Conservation (phyloP, 2,888 invertebrate species). For the Aspidiotus destructor region DNA sequence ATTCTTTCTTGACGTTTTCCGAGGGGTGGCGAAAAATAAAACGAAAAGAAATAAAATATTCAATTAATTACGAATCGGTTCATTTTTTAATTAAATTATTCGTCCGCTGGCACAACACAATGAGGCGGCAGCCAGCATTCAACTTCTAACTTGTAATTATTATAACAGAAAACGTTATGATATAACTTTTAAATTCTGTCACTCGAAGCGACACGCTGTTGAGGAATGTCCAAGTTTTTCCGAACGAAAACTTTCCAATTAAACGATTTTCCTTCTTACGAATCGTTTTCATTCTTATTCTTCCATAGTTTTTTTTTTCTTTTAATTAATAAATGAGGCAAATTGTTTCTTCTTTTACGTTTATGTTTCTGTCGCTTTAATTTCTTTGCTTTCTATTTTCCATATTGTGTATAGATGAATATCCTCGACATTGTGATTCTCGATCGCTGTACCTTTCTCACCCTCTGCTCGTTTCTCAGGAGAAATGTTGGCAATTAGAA, state of each 20-base stretch:
- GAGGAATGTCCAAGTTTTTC: constrained; percentile 33
- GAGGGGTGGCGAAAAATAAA: constrained; percentile 12
- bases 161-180: constrained; percentile 26
- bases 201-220: constrained; percentile 32
- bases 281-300: neutral
- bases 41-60: constrained; percentile 30
- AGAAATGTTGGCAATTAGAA: constrained; percentile 22
- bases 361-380: constrained; percentile 1
- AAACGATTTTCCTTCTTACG: constrained; percentile 25
- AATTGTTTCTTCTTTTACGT: constrained; percentile 9
- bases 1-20: constrained; percentile 18
- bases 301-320: constrained; percentile 26
- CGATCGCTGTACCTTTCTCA: neutral
- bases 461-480: constrained; percentile 6
- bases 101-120: constrained; percentile 32
- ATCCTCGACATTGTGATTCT: constrained; percentile 17
- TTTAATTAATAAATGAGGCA: constrained; percentile 30
- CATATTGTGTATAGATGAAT: constrained; percentile 7
- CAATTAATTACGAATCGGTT: constrained; percentile 33
- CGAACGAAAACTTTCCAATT: constrained; percentile 31
- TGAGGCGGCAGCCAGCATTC: constrained; percentile 30
- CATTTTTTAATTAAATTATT: constrained; percentile 33
- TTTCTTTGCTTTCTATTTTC: constrained; percentile 29
- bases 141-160: constrained; percentile 31
- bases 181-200: constrained; percentile 33